Base-by-base conservation (phyloP, 2,797 vertebrate genomes). In the Urocyon cinereoargenteus region DNA sequence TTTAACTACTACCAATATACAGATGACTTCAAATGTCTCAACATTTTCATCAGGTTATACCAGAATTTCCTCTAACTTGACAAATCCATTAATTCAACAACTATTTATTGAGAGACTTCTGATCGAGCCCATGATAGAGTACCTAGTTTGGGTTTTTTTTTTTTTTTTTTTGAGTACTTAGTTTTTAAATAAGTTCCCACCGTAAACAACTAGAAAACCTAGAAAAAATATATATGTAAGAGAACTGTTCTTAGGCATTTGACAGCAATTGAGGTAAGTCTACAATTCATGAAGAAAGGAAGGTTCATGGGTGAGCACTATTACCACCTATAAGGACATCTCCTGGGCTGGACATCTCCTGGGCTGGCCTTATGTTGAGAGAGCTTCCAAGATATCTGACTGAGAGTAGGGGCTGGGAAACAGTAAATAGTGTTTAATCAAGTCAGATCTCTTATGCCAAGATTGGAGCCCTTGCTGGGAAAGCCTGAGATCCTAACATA, bases 141-240 rank as follows among this genome's bases (percentile, higher is more conserved):
- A 57, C 10, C 12, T 55, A 45, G 7, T 61, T 75, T 40, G 6
- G n/a, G n/a, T n/a, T 40, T 40, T 40, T 36, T 40, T 3, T 40
- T 40, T 40, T 45, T 45, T 45, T 45, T 1, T 45, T 45, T 45
- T 45, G 1, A 68, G 13, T 51, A 57, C 10, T 9, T 55, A 45
- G 7, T 61, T 95, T 92, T 0, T 87, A 92, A 90, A 82, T 87
- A 84, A 95, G 49, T 85, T 61, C 7, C 18, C 31, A 95, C 5
- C n/a, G 75, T 31, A 86, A 90, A 57, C 34, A 95, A 94, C 19
- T 40, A 75, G 61, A 94, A 94, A 88, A 53, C 21, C 3, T 62
- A 18, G 36, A 34, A 31, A 81, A n/a, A 57, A 51, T 12, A 11
- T 28, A 66, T 53, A 28, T 14, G 11, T 84, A 90, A 92, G 5